These are phyloP conservation scores for Orchestes rusci DNA, from an alignment of 2,888 invertebrate species.

Conservation along the genomic window DNA sequence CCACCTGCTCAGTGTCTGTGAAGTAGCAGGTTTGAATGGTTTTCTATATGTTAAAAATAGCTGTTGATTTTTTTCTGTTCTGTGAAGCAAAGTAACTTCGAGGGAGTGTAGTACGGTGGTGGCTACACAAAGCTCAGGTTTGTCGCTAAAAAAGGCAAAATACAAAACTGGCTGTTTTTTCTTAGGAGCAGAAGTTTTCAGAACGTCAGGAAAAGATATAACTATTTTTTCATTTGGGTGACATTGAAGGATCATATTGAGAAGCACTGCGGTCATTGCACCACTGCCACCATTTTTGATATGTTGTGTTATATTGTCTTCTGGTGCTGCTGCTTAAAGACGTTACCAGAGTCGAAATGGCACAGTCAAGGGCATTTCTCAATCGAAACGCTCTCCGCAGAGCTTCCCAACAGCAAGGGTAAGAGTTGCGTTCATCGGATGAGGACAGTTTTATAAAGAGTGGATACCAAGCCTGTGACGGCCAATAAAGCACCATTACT, in stretches of 20 bases:
- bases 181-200: background rate
- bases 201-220: background rate
- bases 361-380: background rate
- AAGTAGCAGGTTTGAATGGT: constrained; percentile 3
- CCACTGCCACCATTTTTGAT: constrained; percentile 27
- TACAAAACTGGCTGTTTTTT: background rate
- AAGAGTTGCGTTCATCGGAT: constrained; percentile 13
- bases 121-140: constrained; percentile 1
- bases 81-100: background rate
- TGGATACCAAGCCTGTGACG: constrained; percentile 6
- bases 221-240: background rate
- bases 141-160: constrained; percentile 1
- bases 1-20: constrained; percentile 24
- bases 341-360: background rate
- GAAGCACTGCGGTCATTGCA: constrained; percentile 8
- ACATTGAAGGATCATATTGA: background rate
- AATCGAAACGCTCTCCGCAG: constrained; percentile 13
- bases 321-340: constrained; percentile 13
- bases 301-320: constrained; percentile 26
- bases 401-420: constrained; percentile 17
- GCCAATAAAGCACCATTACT: constrained; percentile 15
- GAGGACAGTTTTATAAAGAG: constrained; percentile 7
- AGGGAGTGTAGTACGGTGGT: background rate
- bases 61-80: background rate
- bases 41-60: constrained; percentile 1